Evolutionary conservation across 2,113 vertebrate species (phyloP), one percentile per base, ranked within the genome.

Genomic region (Emydocephalus ijimae): DNA sequence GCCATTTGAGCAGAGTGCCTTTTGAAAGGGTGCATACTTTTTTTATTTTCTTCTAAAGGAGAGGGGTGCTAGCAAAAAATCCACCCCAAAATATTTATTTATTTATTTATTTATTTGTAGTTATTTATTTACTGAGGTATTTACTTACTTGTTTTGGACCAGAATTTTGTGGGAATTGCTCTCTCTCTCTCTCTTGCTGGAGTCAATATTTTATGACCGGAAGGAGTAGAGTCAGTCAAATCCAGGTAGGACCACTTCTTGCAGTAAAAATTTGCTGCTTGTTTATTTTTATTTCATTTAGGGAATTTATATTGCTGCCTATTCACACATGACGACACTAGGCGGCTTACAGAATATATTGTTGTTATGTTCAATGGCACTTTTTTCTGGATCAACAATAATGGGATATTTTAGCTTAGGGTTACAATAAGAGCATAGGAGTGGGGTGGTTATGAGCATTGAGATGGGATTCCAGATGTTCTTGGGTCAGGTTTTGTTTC

Each of bases 1-100:
- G 92, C 92, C 86, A 91, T 57, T 26, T 48, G 61, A 91, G 86
- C 59, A 85, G 92, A 52, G 64, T 93, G 92, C 86, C 90, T 85
- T 93, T 64, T 18, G 39, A 89, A 85, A 50, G 29, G 86, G 21
- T 91, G 86, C 52, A 52, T 91, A 34, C 24, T 6, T 88, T 48
- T 48, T 39, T 88, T 55, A 26, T 54, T 56, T 88, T 5, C 54
- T 89, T 59, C 34, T 39, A 56, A 89, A 89, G 21, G 50, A 81
- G 29, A 14, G 56, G 50, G 50, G 86, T 29, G 43, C 90, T 93
- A 56, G 48, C 23, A 20, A 74, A 54, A 54, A 45, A 12, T 29
- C 21, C 21, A 23, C 8, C 57, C 57, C 23, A 59, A 59, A 24
- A 59, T 59, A n/a, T 64, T 64, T n/a, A 64, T 69, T 69, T n/a